Percentiles rank a stretch among this genome's conserved stretches.
Evolutionary conservation across 2,797 vertebrate genomes (phyloP).

Genomic region (Hypotaenidia okinawae): DNA sequence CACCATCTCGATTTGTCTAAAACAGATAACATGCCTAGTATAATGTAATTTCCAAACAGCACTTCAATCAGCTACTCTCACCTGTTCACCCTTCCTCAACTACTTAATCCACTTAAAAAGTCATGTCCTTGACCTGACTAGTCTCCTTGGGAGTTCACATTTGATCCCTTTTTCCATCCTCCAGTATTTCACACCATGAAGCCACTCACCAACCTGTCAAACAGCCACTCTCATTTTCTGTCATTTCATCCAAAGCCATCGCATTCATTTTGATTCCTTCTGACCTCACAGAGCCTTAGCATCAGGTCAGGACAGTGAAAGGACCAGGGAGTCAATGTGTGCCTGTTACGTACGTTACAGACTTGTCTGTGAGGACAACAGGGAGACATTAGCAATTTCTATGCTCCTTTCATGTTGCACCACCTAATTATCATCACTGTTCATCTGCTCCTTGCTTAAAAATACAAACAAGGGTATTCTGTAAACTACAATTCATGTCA

Average conservation of each 20-base stretch:
- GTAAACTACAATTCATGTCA: not conserved
- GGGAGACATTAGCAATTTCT: not conserved
- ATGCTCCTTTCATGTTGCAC: not conserved
- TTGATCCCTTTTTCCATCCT: constrained; percentile 18
- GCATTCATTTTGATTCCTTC: not conserved
- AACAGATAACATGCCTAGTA: not conserved
- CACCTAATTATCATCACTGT: not conserved
- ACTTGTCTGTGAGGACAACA: not conserved
- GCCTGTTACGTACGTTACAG: not conserved
- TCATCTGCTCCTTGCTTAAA: not conserved
- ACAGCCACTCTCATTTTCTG: not conserved
- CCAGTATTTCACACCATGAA: constrained; percentile 22
- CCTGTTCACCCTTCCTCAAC: constrained; percentile 21
- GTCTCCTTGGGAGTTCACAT: constrained; percentile 4
- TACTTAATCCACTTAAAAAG: constrained; percentile 41
- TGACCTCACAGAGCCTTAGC: not conserved
- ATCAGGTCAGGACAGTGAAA: not conserved
- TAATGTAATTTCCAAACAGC: constrained; percentile 31
- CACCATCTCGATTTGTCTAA: not conserved
- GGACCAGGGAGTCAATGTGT: not conserved
- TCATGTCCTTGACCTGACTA: not conserved
- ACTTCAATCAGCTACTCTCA: constrained; percentile 38
- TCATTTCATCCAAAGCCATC: constrained; percentile 12
- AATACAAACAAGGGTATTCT: not conserved
- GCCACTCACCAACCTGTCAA: constrained; percentile 20